Conservation (phyloP, 2,797 vertebrate species). For the Vultur gryphus region DNA sequence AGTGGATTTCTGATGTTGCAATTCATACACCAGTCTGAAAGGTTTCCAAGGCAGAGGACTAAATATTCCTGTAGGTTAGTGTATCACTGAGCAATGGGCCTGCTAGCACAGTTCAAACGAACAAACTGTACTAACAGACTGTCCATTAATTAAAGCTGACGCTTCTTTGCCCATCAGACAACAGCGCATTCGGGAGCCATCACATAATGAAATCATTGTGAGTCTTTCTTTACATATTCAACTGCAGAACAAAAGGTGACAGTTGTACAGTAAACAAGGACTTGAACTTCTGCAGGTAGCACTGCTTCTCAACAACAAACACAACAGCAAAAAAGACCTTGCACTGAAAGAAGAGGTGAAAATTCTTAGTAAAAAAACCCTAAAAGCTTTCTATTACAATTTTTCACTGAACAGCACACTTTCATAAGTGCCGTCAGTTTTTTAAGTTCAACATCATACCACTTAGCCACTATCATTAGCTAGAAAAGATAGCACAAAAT, state of each 20-base stretch:
- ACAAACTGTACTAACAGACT: neutral
- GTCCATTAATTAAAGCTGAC: conserved; percentile 26
- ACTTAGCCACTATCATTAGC: neutral
- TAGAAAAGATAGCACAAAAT: neutral
- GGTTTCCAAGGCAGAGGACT: neutral
- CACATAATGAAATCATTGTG: conserved; percentile 37
- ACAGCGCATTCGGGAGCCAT: neutral
- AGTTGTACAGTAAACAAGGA: neutral
- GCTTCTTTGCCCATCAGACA: neutral
- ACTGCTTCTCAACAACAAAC: neutral
- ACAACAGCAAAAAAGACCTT: neutral
- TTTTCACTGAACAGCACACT: neutral
- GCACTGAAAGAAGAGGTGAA: neutral
- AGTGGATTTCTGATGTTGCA: neutral
- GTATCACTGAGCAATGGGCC: neutral
- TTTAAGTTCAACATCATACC: neutral
- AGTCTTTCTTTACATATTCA: neutral
- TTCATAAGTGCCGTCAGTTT: neutral
- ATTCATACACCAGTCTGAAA: neutral
- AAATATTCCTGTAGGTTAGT: neutral
- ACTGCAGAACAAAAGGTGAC: conserved; percentile 21
- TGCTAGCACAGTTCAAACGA: neutral
- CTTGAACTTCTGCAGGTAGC: neutral
- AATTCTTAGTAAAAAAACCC: neutral
- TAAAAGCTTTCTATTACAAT: neutral